A percentile compares a stretch with the other conserved stretches of the same genome.
phyloP scores from a whole-genome alignment of 2,888 invertebrate genomes.

The Melanargia galathea region DNA sequence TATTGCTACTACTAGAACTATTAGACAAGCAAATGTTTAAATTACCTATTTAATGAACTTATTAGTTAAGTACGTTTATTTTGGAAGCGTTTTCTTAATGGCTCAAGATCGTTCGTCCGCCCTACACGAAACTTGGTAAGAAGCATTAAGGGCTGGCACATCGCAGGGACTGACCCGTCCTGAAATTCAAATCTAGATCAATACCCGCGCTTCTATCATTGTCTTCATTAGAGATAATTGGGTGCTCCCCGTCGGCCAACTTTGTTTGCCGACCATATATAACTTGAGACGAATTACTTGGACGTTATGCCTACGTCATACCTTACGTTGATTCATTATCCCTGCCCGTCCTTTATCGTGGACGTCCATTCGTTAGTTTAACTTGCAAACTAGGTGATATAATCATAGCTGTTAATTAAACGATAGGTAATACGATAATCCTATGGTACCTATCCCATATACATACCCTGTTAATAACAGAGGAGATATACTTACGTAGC shows the following conservation, averaged over 20 bases:
- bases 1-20: too few species aligned
- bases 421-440: too few species aligned
- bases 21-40: too few species aligned
- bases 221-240: conserved; percentile 84
- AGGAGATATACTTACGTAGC: too few species aligned
- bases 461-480: too few species aligned
- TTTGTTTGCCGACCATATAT: conserved; percentile 69
- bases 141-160: conserved; percentile 80
- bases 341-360: conserved; percentile 32
- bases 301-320: conserved; percentile 53
- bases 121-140: conserved; percentile 70
- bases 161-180: conserved; percentile 81
- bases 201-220: conserved; percentile 83
- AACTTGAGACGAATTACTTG: conserved; percentile 81
- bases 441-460: too few species aligned
- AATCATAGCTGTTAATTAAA: not conserved
- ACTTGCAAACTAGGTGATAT: conserved; percentile 14
- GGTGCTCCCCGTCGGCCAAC: conserved; percentile 79
- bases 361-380: conserved; percentile 29
- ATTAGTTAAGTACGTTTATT: not conserved
- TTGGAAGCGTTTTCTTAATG: conserved; percentile 25
- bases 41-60: too few species aligned
- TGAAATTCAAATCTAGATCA: conserved; percentile 83
- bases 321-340: conserved; percentile 38
- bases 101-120: conserved; percentile 52